phyloP scores from a whole-genome alignment of 2,797 vertebrate genomes.

The Taeniopygia guttata region DNA sequence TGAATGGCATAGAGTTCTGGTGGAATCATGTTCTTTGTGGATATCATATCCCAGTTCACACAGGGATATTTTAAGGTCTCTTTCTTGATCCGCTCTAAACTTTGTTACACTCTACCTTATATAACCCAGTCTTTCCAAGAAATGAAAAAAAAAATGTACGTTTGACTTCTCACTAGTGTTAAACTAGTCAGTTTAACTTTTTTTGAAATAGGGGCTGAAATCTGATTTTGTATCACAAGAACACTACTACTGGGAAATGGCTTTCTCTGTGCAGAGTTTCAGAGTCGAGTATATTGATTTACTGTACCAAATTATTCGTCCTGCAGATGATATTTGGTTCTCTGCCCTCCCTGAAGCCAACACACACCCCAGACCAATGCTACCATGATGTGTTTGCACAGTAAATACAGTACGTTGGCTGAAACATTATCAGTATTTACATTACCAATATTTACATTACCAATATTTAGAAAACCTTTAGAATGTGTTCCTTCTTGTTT shows the following conservation, averaged over 20 bases:
- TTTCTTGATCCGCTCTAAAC: neutral
- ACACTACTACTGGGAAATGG: neutral
- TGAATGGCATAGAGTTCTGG: neutral
- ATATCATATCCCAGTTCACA: neutral
- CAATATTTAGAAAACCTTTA: neutral
- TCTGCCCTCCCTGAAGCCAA: neutral
- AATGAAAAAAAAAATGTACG: neutral
- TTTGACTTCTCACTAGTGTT: neutral
- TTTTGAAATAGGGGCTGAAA: neutral
- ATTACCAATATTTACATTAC: neutral
- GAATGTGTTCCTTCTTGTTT: neutral
- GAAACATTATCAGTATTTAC: neutral
- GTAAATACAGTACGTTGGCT: accelerated
- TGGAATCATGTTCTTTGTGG: neutral
- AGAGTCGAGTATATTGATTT: slow-evolving; percentile 18
- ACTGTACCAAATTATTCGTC: neutral
- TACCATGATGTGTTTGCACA: neutral
- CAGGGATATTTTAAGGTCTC: neutral
- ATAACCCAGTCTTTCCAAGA: neutral
- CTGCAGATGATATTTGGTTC: neutral
- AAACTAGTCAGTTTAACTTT: neutral
- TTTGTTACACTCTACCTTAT: neutral
- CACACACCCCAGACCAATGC: neutral
- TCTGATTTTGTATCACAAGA: neutral
- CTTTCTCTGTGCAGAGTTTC: neutral